These are phyloP conservation scores for Drosophila paranaensis DNA, from an alignment of 2,888 invertebrate genomes.

Conservation along the genomic window DNA sequence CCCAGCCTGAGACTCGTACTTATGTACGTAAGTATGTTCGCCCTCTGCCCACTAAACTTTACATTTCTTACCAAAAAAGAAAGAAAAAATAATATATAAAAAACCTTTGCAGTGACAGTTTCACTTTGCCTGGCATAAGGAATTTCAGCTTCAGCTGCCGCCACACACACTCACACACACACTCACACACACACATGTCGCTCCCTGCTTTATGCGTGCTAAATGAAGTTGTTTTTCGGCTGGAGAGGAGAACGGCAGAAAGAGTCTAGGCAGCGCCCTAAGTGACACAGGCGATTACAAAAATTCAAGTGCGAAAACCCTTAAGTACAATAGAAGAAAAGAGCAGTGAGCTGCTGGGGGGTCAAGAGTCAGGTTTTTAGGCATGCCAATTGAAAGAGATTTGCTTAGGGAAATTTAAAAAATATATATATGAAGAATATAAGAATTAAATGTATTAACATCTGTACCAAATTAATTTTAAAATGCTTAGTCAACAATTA, in stretches of 20 bases:
- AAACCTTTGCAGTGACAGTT: constrained; percentile 72
- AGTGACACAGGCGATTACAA: constrained; percentile 25
- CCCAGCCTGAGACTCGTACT: constrained; percentile 11
- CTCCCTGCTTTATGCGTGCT: constrained; percentile 71
- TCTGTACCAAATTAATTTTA: no score
- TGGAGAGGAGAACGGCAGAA: neutral
- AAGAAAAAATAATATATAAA: constrained; percentile 4
- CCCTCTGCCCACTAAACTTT: constrained; percentile 33
- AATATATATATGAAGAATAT: neutral
- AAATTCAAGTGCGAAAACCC: constrained; percentile 3
- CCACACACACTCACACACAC: constrained; percentile 72
- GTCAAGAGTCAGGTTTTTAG: neutral
- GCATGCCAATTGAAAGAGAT: neutral
- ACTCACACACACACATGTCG: constrained; percentile 69
- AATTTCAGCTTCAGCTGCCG: constrained; percentile 54
- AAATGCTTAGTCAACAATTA: no score
- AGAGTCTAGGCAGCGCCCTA: constrained; percentile 9
- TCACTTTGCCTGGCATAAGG: constrained; percentile 74
- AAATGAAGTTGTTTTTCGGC: constrained; percentile 69
- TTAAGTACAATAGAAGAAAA: neutral
- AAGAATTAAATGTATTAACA: no score
- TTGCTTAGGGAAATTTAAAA: neutral
- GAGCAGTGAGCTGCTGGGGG: neutral
- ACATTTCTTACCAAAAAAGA: constrained; percentile 57
- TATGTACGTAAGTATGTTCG: neutral